Base-by-base conservation (phyloP, 2,888 invertebrate species). In the Epinotia ramella region DNA sequence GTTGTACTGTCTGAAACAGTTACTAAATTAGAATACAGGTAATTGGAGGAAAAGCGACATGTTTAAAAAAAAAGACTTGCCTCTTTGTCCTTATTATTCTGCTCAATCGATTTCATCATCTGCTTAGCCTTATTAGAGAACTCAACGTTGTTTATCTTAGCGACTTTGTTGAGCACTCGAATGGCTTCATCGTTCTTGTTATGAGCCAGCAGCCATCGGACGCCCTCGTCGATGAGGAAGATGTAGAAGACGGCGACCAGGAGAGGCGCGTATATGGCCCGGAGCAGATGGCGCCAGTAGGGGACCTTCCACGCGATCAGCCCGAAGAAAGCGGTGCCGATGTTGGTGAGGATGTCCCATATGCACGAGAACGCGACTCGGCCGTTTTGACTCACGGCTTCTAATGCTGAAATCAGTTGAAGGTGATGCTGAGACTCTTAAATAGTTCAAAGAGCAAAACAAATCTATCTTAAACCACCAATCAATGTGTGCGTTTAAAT, bases 171-270 rank as follows among this genome's bases (percentile, higher is more conserved):
- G 33, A 97, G 88, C 18, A 97, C 95, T 11, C 91, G 88, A 67
- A 96, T 96, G 0, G 97, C 97, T 81, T 96, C 95, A 24, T 96
- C 95, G 68, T 95, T 95, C 81, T 95, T 95, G 71, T 96, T 96
- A 83, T 97, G 96, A 0, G 96, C 96, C 5, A 97, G 87, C n/a
- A 97, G 94, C 98, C 98, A 98, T 78, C 97, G 94, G 33, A 97
- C 95, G 1, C 97, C 97, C 87, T 97, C 97, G 3, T 97, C 97
- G n/a, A 97, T 90, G 7, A 97, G 86, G 95, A 97, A 96, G 77
- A 96, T 95, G 84, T 97, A 97, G 77, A 95, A 92, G 33, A 97
- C 89, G 33, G 96, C 95, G 0, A 97, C 88, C 3, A 97, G 88
- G 0, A 96, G 95, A 0, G 97, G 97, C 0, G 95, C 94, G 84